Evolutionary conservation across 2,113 vertebrate species (phyloP), one percentile per base, ranked within the genome.

Genomic region (Neopipo cinnamomea): DNA sequence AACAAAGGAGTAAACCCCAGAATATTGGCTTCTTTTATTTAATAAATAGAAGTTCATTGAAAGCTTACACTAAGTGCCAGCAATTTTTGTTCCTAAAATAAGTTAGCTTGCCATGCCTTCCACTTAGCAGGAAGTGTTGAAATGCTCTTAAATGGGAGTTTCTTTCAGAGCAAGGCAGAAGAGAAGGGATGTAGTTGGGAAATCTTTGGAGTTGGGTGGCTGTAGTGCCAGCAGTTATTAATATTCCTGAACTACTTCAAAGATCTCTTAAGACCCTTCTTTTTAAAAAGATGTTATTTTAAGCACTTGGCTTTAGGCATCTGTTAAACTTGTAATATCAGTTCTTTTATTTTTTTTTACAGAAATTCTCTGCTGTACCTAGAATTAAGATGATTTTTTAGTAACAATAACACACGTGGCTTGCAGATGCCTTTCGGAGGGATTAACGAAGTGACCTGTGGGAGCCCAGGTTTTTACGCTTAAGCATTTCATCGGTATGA

Each of bases 401-500:
- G 41, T 18, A 49, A 58, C 66, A 49, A 53, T 70, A 53, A 55
- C 30, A 12, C 25, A 30, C 42, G 13, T 66, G 74, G 75, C 46
- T 91, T 91, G 74, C 77, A 88, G 85, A 67, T 83, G 59, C 20
- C 6, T 95, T 86, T 81, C 17, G 92, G 77, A 88, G 70, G 76
- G 83, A 93, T 94, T 96, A 92, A 88, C 52, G 47, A 76, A 88
- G 27, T 77, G 79, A 91, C 95, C 82, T 97, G 67, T 93, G 77
- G 73, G 11, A 86, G 39, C 37, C 55, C 82, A 92, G 92, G 47
- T 85, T 94, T 95, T 90, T 83, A 83, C 90, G 47, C 91, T 95
- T 95, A 80, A 92, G 86, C 83, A 86, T 80, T 80, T 20, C 94
- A 86, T 95, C 89, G 74, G 63, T 46, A 77, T 39, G 82, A 53